Percentiles rank a stretch among this genome's conserved stretches.
Conservation (phyloP, 1,140 invertebrate genomes). For the Procambarus clarkii region DNA sequence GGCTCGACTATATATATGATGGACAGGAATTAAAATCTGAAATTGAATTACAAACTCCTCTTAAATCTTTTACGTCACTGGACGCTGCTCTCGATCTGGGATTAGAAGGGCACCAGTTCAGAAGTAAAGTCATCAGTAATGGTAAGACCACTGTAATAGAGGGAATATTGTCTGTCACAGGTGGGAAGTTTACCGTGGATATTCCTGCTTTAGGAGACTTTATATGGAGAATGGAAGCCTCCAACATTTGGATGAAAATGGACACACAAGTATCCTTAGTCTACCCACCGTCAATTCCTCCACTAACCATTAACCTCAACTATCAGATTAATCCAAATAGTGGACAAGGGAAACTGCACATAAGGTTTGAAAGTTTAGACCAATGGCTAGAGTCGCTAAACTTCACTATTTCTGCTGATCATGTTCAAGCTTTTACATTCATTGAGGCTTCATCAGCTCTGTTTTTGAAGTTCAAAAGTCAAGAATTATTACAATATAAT, state of each 20-base stretch:
- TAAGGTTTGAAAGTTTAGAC: conserved; percentile 10
- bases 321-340: background rate
- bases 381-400: conserved; percentile 32
- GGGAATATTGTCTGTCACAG: background rate
- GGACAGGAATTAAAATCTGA: background rate
- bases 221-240: conserved; percentile 36
- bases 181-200: conserved; percentile 14
- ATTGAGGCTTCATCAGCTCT: conserved; percentile 2
- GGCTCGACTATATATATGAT: background rate
- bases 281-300: background rate
- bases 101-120: conserved; percentile 13
- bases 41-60: conserved; percentile 22
- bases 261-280: background rate
- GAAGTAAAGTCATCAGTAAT: background rate
- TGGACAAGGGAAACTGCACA: background rate
- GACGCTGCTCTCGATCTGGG: conserved; percentile 13
- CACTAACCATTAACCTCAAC: conserved; percentile 1
- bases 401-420: background rate
- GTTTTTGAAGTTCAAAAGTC: background rate
- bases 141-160: background rate
- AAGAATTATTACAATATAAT: conserved; percentile 11
- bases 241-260: conserved; percentile 21
- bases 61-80: conserved; percentile 3
- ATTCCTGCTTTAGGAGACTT: conserved; percentile 16
- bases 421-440: background rate